Percentiles rank a stretch among this genome's conserved stretches.
These are phyloP conservation scores for Meriones unguiculatus DNA, from an alignment of 2,113 vertebrate genomes.

Conservation along the genomic window DNA sequence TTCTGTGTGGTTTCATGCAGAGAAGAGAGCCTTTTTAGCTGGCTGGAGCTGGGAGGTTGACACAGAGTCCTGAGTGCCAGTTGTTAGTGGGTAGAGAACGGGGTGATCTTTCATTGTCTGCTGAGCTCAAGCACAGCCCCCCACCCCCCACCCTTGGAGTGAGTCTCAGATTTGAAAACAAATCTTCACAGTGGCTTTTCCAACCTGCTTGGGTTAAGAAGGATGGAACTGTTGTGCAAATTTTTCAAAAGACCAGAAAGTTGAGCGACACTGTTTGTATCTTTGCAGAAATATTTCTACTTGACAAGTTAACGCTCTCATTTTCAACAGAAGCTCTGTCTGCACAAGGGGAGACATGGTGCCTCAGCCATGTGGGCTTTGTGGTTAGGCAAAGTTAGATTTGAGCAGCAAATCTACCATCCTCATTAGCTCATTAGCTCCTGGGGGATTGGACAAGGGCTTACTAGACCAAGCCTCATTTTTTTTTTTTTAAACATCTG, in stretches of 20 bases:
- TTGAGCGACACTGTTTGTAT: conserved; percentile 42
- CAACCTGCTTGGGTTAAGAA: conserved; percentile 69
- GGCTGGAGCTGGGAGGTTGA: conserved; percentile 59
- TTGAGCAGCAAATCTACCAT: not conserved
- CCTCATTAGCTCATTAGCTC: not conserved
- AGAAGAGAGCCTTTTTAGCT: conserved; percentile 68
- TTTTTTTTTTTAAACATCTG: not conserved
- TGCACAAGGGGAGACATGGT: not conserved
- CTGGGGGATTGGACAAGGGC: not conserved
- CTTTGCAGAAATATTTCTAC: conserved; percentile 39
- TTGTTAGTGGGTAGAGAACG: conserved; percentile 54
- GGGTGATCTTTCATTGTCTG: conserved; percentile 78
- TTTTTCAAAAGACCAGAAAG: conserved; percentile 67
- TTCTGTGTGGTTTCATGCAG: conserved; percentile 78
- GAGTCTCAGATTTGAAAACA: conserved; percentile 65
- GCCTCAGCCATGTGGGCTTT: not conserved
- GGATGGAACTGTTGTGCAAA: conserved; percentile 51
- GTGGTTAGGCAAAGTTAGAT: not conserved
- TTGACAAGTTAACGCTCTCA: not conserved
- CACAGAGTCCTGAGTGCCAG: conserved; percentile 34
- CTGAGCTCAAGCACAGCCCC: conserved; percentile 32
- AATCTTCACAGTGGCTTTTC: conserved; percentile 70
- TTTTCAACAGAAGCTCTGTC: conserved; percentile 33
- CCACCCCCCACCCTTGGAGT: conserved; percentile 32
- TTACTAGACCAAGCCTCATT: not conserved